phyloP scores from a whole-genome alignment of 1,140 invertebrate species.

The Mactra quadrangularis region DNA sequence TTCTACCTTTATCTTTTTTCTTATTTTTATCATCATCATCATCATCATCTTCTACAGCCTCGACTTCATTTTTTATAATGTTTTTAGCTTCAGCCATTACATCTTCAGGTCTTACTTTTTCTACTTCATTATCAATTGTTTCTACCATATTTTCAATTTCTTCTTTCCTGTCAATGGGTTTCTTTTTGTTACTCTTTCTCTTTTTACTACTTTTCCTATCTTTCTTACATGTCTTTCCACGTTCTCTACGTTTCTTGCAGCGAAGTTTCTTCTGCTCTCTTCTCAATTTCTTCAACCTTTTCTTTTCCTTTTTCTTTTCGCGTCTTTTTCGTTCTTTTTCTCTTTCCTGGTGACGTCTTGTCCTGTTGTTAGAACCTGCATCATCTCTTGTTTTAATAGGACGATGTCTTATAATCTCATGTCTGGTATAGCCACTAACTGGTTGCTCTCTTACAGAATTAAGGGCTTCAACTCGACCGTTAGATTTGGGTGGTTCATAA shows the following conservation, averaged over 20 bases:
- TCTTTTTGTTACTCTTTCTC: slow-evolving; percentile 25
- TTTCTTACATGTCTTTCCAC: slow-evolving; percentile 34
- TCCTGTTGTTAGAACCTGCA: slow-evolving; percentile 21
- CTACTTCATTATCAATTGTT: neutral
- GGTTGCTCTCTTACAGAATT: slow-evolving; percentile 24
- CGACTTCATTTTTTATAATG: slow-evolving; percentile 17
- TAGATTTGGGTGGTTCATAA: slow-evolving; percentile 12
- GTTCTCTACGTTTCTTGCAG: slow-evolving; percentile 27
- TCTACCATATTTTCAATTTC: slow-evolving; percentile 9
- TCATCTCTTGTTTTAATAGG: slow-evolving; percentile 8
- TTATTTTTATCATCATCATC: slow-evolving; percentile 9
- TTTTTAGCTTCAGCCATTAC: slow-evolving; percentile 27
- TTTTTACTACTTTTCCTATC: slow-evolving; percentile 1
- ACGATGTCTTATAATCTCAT: slow-evolving; percentile 9
- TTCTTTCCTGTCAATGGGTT: neutral
- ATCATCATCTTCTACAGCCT: slow-evolving; percentile 3
- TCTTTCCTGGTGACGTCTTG: slow-evolving; percentile 44
- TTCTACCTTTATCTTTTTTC: slow-evolving; percentile 21
- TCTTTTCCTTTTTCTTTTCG: slow-evolving; percentile 25
- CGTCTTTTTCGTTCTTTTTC: slow-evolving; percentile 49
- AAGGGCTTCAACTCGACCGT: slow-evolving; percentile 33
- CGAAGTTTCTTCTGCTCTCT: slow-evolving; percentile 31
- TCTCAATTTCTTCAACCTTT: slow-evolving; percentile 1
- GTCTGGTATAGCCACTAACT: slow-evolving; percentile 3
- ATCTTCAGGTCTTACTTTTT: neutral